These are phyloP conservation scores for Sarotherodon lohbergeri DNA, from an alignment of 2,113 vertebrate genomes.

Conservation along the genomic window DNA sequence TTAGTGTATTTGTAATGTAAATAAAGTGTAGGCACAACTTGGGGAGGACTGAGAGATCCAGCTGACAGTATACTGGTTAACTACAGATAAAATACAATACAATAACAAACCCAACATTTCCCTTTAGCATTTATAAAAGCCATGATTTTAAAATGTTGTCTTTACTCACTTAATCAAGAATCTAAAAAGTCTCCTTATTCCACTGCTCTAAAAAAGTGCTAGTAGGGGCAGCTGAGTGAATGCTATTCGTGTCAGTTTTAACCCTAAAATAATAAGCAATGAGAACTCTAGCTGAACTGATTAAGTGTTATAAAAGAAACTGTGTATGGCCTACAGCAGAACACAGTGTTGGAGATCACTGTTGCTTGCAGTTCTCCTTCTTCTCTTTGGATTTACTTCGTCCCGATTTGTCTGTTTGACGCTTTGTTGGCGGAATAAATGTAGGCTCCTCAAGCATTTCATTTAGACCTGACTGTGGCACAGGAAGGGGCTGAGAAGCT, in stretches of 20 bases:
- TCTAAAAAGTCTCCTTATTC: background rate
- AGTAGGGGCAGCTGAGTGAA: background rate
- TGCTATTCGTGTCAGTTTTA: background rate
- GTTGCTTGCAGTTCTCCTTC: conserved; percentile 77
- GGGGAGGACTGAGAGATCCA: background rate
- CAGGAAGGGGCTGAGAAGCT: background rate
- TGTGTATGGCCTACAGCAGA: background rate
- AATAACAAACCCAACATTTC: background rate
- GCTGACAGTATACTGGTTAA: background rate
- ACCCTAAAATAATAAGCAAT: background rate
- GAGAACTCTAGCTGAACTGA: background rate
- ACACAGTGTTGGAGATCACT: conserved; percentile 33
- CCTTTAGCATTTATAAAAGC: background rate
- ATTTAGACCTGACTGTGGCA: conserved; percentile 26
- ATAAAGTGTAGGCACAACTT: background rate
- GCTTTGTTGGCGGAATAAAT: conserved; percentile 76
- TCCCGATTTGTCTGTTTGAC: conserved; percentile 66
- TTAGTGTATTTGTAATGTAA: background rate
- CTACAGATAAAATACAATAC: background rate
- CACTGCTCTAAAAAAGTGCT: conserved; percentile 54
- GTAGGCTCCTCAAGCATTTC: conserved; percentile 65
- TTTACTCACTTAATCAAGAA: background rate
- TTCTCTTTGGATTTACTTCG: conserved; percentile 75
- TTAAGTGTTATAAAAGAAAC: background rate
- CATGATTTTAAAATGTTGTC: background rate